Conservation (phyloP, 2,113 vertebrate genomes). For the Podocnemis expansa region DNA sequence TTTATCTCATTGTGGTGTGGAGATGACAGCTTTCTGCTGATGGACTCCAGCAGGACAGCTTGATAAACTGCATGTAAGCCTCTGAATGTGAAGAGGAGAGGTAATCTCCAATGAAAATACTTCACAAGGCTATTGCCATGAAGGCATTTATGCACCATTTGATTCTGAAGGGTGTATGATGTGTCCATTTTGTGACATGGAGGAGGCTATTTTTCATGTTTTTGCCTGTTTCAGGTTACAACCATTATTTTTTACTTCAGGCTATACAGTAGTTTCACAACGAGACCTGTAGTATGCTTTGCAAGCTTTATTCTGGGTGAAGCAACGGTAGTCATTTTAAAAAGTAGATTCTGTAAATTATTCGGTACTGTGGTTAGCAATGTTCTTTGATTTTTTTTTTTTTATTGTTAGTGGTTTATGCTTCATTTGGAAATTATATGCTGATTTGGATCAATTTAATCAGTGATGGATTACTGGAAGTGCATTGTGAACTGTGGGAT, state of each 20-base stretch:
- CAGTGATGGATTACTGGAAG: neutral
- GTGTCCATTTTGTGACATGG: neutral
- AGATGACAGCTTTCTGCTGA: neutral
- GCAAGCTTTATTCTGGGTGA: neutral
- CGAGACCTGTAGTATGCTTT: neutral
- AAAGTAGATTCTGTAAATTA: neutral
- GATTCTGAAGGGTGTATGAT: neutral
- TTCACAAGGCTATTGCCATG: neutral
- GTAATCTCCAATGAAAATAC: neutral
- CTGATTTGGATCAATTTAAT: neutral
- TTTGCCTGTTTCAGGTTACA: neutral
- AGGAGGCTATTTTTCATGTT: neutral
- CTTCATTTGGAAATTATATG: neutral
- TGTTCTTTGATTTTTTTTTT: neutral
- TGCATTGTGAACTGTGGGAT: neutral
- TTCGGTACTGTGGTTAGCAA: neutral
- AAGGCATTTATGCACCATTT: neutral
- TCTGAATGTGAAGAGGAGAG: neutral
- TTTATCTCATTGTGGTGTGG: neutral
- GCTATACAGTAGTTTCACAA: neutral
- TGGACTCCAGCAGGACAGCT: neutral
- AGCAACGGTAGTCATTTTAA: neutral
- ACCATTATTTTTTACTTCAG: neutral
- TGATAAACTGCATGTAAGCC: neutral
- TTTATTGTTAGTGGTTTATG: neutral